phyloP scores from a whole-genome alignment of 2,113 vertebrate species.

The Solea solea region DNA sequence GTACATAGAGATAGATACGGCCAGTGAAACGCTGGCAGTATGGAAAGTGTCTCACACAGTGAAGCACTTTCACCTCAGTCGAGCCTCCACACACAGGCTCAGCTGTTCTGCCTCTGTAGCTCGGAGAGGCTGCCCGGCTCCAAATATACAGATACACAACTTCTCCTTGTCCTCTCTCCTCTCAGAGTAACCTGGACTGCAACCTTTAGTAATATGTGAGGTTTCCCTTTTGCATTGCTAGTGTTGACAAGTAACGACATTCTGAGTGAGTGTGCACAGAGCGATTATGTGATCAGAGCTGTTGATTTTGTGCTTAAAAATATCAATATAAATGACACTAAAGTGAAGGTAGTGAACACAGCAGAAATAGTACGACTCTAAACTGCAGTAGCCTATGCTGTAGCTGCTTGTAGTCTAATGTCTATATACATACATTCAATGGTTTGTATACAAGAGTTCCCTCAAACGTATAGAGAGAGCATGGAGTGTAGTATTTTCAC shows the following conservation, averaged over 20 bases:
- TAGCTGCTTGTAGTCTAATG: not conserved
- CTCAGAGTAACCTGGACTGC: constrained; percentile 13
- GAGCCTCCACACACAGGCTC: constrained; percentile 56
- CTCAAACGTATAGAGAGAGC: not conserved
- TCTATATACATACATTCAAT: constrained; percentile 1
- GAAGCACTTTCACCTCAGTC: constrained; percentile 47
- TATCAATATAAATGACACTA: constrained; percentile 3
- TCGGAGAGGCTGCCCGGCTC: constrained; percentile 36
- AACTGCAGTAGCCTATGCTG: constrained; percentile 1
- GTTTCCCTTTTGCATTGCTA: constrained; percentile 43
- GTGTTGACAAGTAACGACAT: constrained; percentile 52
- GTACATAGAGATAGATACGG: constrained; percentile 34
- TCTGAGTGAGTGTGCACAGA: constrained; percentile 13
- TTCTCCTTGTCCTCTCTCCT: constrained; percentile 62
- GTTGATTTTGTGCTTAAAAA: constrained; percentile 7
- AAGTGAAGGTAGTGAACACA: constrained; percentile 15
- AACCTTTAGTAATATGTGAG: not conserved
- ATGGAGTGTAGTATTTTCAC: not conserved
- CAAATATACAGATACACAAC: constrained; percentile 70
- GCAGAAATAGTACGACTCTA: constrained; percentile 5
- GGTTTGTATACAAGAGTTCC: not conserved
- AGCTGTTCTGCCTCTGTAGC: constrained; percentile 60
- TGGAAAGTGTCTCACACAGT: constrained; percentile 52
- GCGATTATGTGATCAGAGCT: not conserved
- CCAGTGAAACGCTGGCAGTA: constrained; percentile 33